phyloP scores from a whole-genome alignment of 2,797 vertebrate genomes.

The Acanthopagrus latus region DNA sequence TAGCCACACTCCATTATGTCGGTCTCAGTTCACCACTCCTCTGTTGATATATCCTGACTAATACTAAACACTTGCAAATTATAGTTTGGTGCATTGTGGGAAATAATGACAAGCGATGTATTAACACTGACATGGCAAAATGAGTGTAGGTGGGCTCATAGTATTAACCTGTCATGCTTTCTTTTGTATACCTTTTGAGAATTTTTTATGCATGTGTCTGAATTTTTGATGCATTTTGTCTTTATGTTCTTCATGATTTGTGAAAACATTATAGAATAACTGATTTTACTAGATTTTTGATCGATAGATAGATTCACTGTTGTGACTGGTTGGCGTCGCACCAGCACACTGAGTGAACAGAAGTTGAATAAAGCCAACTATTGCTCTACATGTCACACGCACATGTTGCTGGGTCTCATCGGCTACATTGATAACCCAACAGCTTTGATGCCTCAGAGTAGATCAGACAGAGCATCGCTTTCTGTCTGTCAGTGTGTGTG shows the following conservation, averaged over 20 bases:
- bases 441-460: constrained; percentile 21
- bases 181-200: not conserved
- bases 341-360: not conserved
- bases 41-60: constrained; percentile 1
- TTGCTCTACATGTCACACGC: not conserved
- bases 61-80: not conserved
- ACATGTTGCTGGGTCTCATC: constrained; percentile 3
- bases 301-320: no score
- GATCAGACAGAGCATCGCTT: constrained; percentile 14
- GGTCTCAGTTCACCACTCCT: not conserved
- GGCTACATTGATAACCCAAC: not conserved
- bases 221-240: not conserved
- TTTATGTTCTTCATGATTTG: not conserved
- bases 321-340: not conserved
- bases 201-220: not conserved
- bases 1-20: constrained; percentile 43
- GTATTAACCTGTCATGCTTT: not conserved
- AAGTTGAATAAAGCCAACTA: not conserved
- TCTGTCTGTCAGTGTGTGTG: not conserved
- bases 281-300: not conserved
- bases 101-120: not conserved
- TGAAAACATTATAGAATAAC: not conserved
- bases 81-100: not conserved
- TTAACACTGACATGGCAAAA: not conserved
- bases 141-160: no score